A percentile compares a stretch with the other conserved stretches of the same genome.
Evolutionary conservation across 2,888 invertebrate species (phyloP).

Genomic region (Xestia sexstrigata): DNA sequence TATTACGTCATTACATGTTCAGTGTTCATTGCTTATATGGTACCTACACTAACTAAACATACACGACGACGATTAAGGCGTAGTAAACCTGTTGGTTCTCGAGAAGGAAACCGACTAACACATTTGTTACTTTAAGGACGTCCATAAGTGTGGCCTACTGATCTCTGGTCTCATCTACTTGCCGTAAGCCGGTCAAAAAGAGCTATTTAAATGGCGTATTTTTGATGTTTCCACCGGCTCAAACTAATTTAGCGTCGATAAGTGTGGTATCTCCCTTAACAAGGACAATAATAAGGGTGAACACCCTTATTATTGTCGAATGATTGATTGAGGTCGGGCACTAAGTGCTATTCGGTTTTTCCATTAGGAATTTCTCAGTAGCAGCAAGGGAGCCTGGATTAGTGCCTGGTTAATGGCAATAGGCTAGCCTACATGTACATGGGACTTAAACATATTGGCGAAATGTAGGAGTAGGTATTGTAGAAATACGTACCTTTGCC

Average conservation of each 20-base stretch:
- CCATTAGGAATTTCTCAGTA: neutral
- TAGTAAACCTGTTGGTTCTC: neutral
- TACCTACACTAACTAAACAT: neutral
- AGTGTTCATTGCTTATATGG: neutral
- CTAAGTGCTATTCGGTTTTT: neutral
- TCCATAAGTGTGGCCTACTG: neutral
- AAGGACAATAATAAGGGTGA: too few relatives aligned
- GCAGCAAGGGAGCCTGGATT: neutral
- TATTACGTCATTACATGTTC: neutral
- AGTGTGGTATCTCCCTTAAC: neutral
- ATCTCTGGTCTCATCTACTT: too few relatives aligned
- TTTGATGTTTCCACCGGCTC: neutral
- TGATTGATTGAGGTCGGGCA: neutral
- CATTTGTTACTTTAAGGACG: neutral
- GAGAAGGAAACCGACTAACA: neutral
- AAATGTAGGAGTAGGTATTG: neutral
- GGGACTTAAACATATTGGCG: neutral
- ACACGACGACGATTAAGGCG: neutral
- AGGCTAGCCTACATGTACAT: neutral
- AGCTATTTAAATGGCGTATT: neutral
- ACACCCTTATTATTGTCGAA: neutral
- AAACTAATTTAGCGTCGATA: neutral
- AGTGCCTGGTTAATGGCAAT: neutral
- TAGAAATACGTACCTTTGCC: neutral
- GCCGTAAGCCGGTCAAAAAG: neutral